Base-by-base conservation (phyloP, 2,888 invertebrate genomes). In the Chirona hameri region DNA sequence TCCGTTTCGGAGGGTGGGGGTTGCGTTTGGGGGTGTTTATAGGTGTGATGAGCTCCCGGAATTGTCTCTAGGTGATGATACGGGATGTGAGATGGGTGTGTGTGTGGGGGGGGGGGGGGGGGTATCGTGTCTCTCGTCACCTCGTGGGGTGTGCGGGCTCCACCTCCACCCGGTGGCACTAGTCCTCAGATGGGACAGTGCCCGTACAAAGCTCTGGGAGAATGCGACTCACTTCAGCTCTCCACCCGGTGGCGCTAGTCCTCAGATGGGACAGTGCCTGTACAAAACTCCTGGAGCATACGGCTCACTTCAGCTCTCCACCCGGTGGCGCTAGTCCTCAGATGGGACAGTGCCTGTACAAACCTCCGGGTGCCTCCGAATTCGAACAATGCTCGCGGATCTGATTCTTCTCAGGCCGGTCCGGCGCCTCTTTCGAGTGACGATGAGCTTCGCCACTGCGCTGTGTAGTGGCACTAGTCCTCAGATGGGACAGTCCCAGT, bases 221-320 rank as follows among this genome's bases (percentile, higher is more conserved):
- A 12, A 4, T 52, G 1, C 52, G 12, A 18, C 52, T 12, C 1
- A 7, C 52, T 39, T 39, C 39, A 39, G 39, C 39, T 39, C 39
- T 39, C 39, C 39, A 39, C 39, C 21, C 12, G 29, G 0, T 18
- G 72, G 72, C 18, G 72, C 72, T 72, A 27, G 72, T 72, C 14
- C 72, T 27, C n/a, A 72, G 72, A 72, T 72, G 72, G 72, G 31
- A 72, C 72, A 72, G 72, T 39, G 72, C 31, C 72, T 39, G 72
- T 72, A 72, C 72, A 72, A 72, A 72, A 72, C 18, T 72, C 18
- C 57, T 14, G 57, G 21, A 14, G 27, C 18, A 0, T 39, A 39
- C 39, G 39, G 7, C 39, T 52, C 7, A 7, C 52, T 52, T 52
- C 52, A 15, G 12, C 27, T 21, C 69, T 29, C 21, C 24, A 10